Conservation (phyloP, 2,888 invertebrate species). For the Athalia circularis region DNA sequence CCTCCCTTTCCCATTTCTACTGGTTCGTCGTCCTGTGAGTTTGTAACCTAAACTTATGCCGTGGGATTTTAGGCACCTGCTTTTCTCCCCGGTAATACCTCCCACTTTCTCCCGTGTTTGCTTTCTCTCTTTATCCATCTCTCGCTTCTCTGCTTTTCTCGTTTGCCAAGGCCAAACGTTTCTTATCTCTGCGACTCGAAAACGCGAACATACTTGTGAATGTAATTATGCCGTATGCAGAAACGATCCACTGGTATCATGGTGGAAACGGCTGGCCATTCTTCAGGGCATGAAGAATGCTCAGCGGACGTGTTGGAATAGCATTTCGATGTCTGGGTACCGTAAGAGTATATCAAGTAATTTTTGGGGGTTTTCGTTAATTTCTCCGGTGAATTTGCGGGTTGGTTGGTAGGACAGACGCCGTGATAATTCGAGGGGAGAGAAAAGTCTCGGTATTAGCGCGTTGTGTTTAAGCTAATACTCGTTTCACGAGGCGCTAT, state of each 20-base stretch:
- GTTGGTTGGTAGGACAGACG: slow-evolving; percentile 31
- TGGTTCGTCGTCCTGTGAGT: slow-evolving; percentile 41
- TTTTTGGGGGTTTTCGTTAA: slow-evolving; percentile 18
- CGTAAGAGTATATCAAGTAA: neutral
- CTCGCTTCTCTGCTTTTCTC: slow-evolving; percentile 39
- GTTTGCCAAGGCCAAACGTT: slow-evolving; percentile 60
- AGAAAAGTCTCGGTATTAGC: slow-evolving; percentile 45
- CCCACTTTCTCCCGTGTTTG: slow-evolving; percentile 28
- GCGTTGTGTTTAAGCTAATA: slow-evolving; percentile 50
- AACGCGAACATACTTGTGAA: slow-evolving; percentile 62
- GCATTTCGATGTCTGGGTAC: slow-evolving; percentile 22
- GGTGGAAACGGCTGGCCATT: too few species aligned
- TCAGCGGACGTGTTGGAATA: neutral
- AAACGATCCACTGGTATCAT: too few species aligned
- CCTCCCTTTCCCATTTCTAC: slow-evolving; percentile 48
- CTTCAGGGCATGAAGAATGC: too few species aligned
- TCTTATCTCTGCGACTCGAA: slow-evolving; percentile 54
- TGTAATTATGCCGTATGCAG: slow-evolving; percentile 61
- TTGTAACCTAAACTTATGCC: slow-evolving; percentile 24
- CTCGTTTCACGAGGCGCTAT: slow-evolving; percentile 53
- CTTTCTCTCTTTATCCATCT: slow-evolving; percentile 6
- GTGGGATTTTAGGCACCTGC: slow-evolving; percentile 40
- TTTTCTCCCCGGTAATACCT: slow-evolving; percentile 19
- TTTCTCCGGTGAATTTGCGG: neutral
- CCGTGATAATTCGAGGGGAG: slow-evolving; percentile 35